Base-by-base conservation (phyloP, 1,140 invertebrate species). In the Phortica variegata region DNA sequence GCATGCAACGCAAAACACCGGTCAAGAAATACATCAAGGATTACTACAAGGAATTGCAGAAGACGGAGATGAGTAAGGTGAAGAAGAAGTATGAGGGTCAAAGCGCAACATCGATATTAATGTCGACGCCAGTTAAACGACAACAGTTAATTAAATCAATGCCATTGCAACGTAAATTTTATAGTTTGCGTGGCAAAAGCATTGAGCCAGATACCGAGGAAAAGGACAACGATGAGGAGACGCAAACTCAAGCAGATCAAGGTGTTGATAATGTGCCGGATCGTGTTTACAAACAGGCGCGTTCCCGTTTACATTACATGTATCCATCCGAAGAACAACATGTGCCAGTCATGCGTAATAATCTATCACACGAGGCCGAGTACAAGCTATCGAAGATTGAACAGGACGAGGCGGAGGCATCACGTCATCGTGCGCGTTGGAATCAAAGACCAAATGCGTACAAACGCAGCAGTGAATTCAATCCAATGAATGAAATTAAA, bases 341-440 rank as follows among this genome's bases (percentile, higher is more conserved):
- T 7, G 43, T 44, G 15, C 13, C 32, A 15, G 21, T 13, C 5
- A 43, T 47, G 19, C n/a, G n/a, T n/a, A 58, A 62, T 34, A 69
- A 72, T 49, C 40, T 75, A 0, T 58, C 55, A 5, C 68, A 75
- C 16, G 72, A 75, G 43, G 72, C 72, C 36, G 58, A 75, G 52
- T 75, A 75, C 29, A 75, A 75, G 49, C 44, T 75, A 1, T 75
- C 72, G 3, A 74, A 73, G 38, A 45, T 65, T 15, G 72, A 75
- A 34, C 72, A 75, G 50, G 72, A 75, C 9, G 65, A 60, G 1
- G 47, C 62, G 0, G 66, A 68, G 12, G 13, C n/a, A n/a, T 12
- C 13, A 2, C 49, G 33, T 2, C 19, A 29, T 6, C 47, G 34
- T 9, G 6, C 2, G 2, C 13, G 17, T 2, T 4, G 32, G 2